Conservation (phyloP, 2,888 invertebrate species). For the Nemoura dubitans region DNA sequence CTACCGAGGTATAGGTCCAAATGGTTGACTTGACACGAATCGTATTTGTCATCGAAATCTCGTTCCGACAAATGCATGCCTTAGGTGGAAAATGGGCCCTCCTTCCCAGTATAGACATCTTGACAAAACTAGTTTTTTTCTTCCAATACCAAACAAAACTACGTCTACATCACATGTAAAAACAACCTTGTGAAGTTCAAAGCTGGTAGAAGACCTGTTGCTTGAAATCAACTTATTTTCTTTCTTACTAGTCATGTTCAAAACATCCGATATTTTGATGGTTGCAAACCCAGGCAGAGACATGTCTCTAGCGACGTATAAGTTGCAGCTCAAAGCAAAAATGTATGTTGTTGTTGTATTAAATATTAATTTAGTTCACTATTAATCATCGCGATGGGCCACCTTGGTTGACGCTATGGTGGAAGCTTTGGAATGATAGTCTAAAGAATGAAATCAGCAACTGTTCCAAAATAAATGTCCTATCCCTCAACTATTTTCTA, state of each 20-base stretch:
- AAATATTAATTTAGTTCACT: no score
- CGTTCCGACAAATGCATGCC: not conserved
- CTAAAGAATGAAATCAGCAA: no score
- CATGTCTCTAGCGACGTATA: no score
- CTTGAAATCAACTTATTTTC: not conserved
- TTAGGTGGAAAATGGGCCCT: constrained; percentile 12
- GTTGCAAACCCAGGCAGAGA: no score
- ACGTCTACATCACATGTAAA: not conserved
- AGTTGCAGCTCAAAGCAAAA: no score
- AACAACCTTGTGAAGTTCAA: constrained; percentile 12
- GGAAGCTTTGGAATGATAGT: no score
- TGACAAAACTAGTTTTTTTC: constrained; percentile 9
- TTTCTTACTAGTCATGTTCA: not conserved
- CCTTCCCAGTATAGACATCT: constrained; percentile 12
- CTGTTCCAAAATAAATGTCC: no score
- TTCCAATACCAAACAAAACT: not conserved
- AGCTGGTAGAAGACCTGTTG: not conserved
- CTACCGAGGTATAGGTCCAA: not conserved
- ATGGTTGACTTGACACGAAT: not conserved
- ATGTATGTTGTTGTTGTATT: no score
- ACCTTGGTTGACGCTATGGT: no score
- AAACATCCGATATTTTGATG: not conserved
- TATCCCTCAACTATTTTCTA: no score
- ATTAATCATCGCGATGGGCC: no score
- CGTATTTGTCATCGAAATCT: not conserved